phyloP scores from a whole-genome alignment of 2,888 invertebrate species.

The Chaitophorus viminalis region DNA sequence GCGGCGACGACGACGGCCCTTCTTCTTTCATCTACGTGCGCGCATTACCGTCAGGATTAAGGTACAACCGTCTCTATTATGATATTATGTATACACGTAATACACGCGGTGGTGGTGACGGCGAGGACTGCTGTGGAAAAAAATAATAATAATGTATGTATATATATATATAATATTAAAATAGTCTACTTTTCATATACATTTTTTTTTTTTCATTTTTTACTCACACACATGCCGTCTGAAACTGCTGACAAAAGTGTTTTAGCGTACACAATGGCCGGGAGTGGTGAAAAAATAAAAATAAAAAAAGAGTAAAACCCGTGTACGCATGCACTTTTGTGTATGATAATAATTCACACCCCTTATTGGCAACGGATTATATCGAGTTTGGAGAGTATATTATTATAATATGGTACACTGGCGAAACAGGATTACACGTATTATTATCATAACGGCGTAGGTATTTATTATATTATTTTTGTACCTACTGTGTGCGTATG shows the following conservation, averaged over 20 bases:
- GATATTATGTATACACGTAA: background rate
- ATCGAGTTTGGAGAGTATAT: background rate
- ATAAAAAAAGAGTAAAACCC: background rate
- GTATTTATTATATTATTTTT: conserved; percentile 12
- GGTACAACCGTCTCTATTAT: conserved; percentile 7
- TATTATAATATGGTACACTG: background rate
- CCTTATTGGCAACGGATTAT: conserved; percentile 42
- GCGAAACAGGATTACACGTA: conserved; percentile 31
- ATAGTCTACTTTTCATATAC: background rate
- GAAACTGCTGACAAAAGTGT: conserved; percentile 46
- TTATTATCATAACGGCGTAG: conserved; percentile 7
- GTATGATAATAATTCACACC: background rate
- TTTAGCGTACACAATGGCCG: conserved; percentile 39
- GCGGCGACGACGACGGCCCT: background rate
- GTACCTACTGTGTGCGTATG: background rate
- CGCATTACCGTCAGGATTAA: conserved; percentile 33
- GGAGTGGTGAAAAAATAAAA: conserved; percentile 3
- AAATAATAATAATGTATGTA: background rate
- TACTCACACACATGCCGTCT: background rate
- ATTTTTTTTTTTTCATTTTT: background rate
- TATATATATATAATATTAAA: background rate
- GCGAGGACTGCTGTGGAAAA: background rate
- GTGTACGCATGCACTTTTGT: background rate
- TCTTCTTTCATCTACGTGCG: conserved; percentile 30
- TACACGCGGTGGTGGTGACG: background rate